These are phyloP conservation scores for Acrocephalus arundinaceus DNA, from an alignment of 2,113 vertebrate genomes.

Conservation along the genomic window DNA sequence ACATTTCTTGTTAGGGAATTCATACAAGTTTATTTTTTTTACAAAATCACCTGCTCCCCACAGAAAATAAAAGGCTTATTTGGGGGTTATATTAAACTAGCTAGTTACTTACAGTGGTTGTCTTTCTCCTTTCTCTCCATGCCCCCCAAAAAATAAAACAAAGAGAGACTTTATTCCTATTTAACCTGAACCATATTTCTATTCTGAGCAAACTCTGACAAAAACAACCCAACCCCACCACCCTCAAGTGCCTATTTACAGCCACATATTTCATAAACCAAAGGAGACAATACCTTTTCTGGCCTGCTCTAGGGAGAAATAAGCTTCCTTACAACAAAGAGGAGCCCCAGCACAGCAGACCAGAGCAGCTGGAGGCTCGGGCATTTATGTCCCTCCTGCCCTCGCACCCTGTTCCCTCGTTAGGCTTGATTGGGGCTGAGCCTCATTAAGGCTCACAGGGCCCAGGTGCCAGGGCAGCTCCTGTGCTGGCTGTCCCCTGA, in stretches of 20 bases:
- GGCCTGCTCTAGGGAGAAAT: accelerated
- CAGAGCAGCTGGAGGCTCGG: accelerated
- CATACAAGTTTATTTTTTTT: background rate
- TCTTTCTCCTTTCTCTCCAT: background rate
- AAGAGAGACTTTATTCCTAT: background rate
- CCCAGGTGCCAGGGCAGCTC: background rate
- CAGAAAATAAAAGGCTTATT: background rate
- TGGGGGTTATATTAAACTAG: background rate
- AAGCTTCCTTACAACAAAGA: accelerated
- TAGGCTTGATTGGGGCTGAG: background rate
- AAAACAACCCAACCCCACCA: accelerated
- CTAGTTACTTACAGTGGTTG: accelerated
- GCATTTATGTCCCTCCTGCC: background rate
- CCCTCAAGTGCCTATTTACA: background rate
- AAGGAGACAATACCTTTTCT: background rate
- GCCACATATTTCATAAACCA: accelerated
- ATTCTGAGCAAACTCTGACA: background rate
- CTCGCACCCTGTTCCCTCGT: accelerated
- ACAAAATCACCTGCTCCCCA: accelerated
- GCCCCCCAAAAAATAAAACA: background rate
- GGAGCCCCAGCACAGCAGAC: accelerated
- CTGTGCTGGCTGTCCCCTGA: no score
- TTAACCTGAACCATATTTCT: background rate
- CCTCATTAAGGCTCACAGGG: background rate
- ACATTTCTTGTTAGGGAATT: background rate